phyloP scores from a whole-genome alignment of 2,888 invertebrate genomes.

The Lepeophtheirus nordmannii region DNA sequence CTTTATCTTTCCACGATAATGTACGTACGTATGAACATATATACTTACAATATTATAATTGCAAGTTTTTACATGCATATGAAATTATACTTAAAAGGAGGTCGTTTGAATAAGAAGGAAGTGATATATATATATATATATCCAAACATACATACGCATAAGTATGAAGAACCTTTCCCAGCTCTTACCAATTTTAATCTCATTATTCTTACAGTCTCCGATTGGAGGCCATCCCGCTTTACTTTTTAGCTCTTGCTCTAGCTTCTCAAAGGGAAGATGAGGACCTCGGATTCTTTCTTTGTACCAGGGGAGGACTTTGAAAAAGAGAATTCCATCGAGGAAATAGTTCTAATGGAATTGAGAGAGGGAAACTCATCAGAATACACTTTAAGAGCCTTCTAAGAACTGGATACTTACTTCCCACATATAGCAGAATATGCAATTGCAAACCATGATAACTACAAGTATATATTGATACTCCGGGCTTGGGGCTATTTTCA shows the following conservation, averaged over 20 bases:
- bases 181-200: constrained; percentile 20
- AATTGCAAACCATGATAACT: constrained; percentile 17
- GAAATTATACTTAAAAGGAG: no score
- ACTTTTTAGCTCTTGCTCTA: constrained; percentile 23
- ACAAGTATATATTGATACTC: constrained; percentile 18
- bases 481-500: constrained; percentile 21
- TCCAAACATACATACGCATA: no score
- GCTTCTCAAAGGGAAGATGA: constrained; percentile 19
- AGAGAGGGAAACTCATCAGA: neutral
- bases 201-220: constrained; percentile 20
- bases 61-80: no score
- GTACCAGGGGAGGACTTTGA: constrained; percentile 25
- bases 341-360: constrained; percentile 13
- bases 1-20: no score
- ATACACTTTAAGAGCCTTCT: neutral
- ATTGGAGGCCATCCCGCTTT: constrained; percentile 25
- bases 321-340: constrained; percentile 20
- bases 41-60: no score
- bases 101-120: no score
- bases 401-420: constrained; percentile 10
- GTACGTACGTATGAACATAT: no score
- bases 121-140: no score
- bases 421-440: constrained; percentile 23
- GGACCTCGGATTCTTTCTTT: constrained; percentile 22
- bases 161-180: no score